Evolutionary conservation across 2,888 invertebrate species (phyloP).

Genomic region (Phytoseiulus persimilis): DNA sequence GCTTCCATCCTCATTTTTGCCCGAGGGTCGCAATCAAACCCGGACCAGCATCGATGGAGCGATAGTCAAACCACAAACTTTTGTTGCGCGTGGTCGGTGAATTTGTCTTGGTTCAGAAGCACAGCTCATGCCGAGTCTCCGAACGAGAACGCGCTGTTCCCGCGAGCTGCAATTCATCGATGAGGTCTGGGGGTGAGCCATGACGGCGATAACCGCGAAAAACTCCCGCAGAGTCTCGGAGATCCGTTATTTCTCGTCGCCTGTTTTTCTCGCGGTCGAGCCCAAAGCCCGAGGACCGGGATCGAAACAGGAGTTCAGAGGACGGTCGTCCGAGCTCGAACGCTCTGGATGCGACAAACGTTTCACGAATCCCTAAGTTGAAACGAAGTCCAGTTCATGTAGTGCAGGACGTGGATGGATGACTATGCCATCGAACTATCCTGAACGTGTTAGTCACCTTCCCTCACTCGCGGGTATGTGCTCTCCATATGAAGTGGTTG

Average conservation of each 20-base stretch:
- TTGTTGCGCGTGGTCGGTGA: not conserved
- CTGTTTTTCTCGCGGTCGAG: too few species aligned
- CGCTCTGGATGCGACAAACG: not conserved
- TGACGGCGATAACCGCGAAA: too few species aligned
- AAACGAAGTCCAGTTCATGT: not conserved
- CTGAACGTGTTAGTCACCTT: not conserved
- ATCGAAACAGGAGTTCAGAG: not conserved
- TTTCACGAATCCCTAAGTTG: not conserved
- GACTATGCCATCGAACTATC: not conserved
- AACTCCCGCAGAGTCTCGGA: too few species aligned
- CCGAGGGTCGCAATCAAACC: not conserved
- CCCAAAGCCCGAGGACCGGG: not conserved
- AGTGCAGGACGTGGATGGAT: not conserved
- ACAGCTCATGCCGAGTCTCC: too few species aligned
- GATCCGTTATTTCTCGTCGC: too few species aligned
- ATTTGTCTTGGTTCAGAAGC: too few species aligned
- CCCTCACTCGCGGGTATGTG: not conserved
- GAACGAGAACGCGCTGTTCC: too few species aligned
- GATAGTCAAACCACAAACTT: not conserved
- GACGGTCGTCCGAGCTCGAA: not conserved
- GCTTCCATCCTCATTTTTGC: not conserved
- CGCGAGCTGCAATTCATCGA: too few species aligned
- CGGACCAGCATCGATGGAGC: not conserved
- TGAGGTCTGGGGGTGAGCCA: too few species aligned
- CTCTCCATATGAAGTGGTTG: not conserved